Base-by-base conservation (phyloP, 2,888 invertebrate genomes). In the Agrotis clavis region DNA sequence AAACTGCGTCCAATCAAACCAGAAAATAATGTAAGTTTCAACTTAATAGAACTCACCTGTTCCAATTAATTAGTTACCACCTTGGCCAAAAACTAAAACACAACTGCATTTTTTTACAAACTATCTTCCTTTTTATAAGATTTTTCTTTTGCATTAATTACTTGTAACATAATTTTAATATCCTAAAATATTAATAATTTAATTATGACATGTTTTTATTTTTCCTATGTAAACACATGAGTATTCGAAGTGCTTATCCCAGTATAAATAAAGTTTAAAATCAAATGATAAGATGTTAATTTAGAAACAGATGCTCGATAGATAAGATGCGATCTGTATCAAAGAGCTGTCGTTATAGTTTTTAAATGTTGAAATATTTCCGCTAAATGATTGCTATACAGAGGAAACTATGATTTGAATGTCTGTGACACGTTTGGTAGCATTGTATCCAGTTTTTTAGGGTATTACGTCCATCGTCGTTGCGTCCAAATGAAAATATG, bases 281-380 rank as follows among this genome's bases (percentile, higher is more conserved):
- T 83, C 7, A 25, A 11, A 35, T 71, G 47, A 30, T 47, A 25
- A 45, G 41, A 4, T 65, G 9, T 11, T 56, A 56, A 68, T 65
- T 78, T 64, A 47, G 11, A 61, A 35, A 63, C 54, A 80, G 77
- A 79, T 85, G 64, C 60, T 45, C 65, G 48, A 48, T 68, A 86
- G 82, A 77, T 84, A 54, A 83, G 85, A 87, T 87, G 60, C 4
- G 78, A 87, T 86, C 81, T 76, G 54, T 53, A 50, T 59, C n/a
- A 67, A 57, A 74, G 72, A 74, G 68, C 75, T 74, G 79, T 80
- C 69, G 71, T 62, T 47, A 50, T 59, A 21, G 68, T 71, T 54
- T 41, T 53, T 47, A 77, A 67, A 87, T 87, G 78, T 83, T 74
- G 68, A 35, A 68, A 80, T 60, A 50, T 77, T 81, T 88, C 83